Percentiles rank a stretch among this genome's conserved stretches.
Evolutionary conservation across 2,888 invertebrate species (phyloP).

Genomic region (Disparrhopalites patrizii): DNA sequence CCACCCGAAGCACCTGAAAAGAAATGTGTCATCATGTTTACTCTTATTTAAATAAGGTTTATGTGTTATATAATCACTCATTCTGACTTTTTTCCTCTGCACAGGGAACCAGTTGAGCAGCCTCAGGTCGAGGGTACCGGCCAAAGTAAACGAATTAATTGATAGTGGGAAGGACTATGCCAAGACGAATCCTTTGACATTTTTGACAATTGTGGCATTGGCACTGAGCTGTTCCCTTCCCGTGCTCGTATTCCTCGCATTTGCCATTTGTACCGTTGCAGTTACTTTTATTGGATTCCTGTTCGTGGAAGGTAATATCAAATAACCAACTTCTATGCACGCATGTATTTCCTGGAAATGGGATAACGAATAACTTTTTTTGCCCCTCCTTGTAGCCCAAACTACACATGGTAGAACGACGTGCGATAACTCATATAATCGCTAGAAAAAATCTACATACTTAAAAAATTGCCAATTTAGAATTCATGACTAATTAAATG

Average conservation of each 20-base stretch:
- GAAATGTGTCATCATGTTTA: background rate
- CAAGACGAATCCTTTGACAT: constrained; percentile 39
- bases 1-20: too few relatives aligned
- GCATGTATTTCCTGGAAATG: too few relatives aligned
- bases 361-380: too few relatives aligned
- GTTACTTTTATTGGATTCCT: constrained; percentile 45
- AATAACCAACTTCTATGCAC: too few relatives aligned
- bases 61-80: background rate
- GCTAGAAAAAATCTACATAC: too few relatives aligned
- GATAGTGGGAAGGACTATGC: constrained; percentile 40
- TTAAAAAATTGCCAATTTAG: too few relatives aligned
- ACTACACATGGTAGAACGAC: too few relatives aligned
- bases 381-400: too few relatives aligned
- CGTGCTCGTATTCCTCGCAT: constrained; percentile 40
- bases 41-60: background rate
- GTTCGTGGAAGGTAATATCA: constrained; percentile 46
- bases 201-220: constrained; percentile 39
- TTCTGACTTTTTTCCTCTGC: constrained; percentile 1
- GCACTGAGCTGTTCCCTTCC: constrained; percentile 40
- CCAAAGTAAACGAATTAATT: constrained; percentile 35
- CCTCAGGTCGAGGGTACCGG: constrained; percentile 35
- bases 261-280: constrained; percentile 39
- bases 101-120: constrained; percentile 40
- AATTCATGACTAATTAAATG: too few relatives aligned
- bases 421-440: too few relatives aligned